Evolutionary conservation across 2,888 invertebrate species (phyloP), one percentile per base, ranked within the genome.

Genomic region (Rosalia funebris): DNA sequence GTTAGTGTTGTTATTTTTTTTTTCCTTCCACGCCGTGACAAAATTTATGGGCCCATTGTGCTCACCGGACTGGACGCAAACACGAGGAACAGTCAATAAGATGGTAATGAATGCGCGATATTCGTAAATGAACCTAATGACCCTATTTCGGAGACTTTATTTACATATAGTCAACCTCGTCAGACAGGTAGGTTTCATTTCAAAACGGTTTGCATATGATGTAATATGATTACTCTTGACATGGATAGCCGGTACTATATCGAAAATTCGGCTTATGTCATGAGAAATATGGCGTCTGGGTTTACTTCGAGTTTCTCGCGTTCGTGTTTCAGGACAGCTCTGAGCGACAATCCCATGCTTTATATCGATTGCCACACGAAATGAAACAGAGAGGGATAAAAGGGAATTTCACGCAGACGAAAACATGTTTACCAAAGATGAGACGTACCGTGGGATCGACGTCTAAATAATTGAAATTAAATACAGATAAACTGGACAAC

Each of bases 231-330:
- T 70, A 66, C 66, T 69, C 72, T 71, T 70, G 68, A 68, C 74
- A 68, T 72, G 67, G 74, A 66, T 75, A 66, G 65, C 58, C 64
- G 70, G 74, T 70, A 73, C 74, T 76, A 74, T 77, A 75, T 77
- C 74, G 79, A 81, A 79, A 81, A 82, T 81, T 82, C 70, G 71
- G 73, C 80, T 76, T 75, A 78, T 72, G 79, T 82, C 81, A 80
- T 78, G 79, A 78, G 74, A 73, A 75, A 78, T 47, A 60, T 36
- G 31, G 53, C 44, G 44, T 36, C 50, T 20, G 15, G 41, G 20
- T 37, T 15, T 36, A 1, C 12, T 50, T 11, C n/a, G n/a, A 11
- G 32, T 2, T 4, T 25, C n/a, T 11, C 17, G 17, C 14, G 10
- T 41, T 44, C 10, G 5, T n/a, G 11, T 34, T n/a, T 5, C 10